These are phyloP conservation scores for Drosophila kikkawai DNA, from an alignment of 1,140 invertebrate species.

Conservation along the genomic window DNA sequence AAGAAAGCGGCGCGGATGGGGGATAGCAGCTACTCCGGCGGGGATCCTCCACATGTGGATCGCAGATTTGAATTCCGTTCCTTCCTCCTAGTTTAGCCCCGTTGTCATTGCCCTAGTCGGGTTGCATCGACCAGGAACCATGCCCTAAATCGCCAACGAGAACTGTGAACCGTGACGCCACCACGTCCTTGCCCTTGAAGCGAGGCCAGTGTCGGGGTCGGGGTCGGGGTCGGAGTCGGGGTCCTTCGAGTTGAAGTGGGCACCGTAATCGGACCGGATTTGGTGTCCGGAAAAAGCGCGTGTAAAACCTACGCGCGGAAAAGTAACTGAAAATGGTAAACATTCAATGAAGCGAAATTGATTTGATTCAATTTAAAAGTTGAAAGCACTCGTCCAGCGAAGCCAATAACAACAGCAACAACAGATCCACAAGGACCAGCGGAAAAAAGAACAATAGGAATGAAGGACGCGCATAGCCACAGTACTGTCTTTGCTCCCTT, in stretches of 20 bases:
- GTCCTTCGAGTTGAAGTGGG: constrained; percentile 18
- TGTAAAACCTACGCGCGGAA: constrained; percentile 16
- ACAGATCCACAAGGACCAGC: background rate
- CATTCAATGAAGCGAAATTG: constrained; percentile 77
- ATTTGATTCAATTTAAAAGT: constrained; percentile 78
- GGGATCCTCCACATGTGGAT: constrained; percentile 20
- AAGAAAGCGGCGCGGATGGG: constrained; percentile 44
- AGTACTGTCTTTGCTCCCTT: background rate
- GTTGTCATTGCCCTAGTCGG: background rate
- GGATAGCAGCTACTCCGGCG: background rate
- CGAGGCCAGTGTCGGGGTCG: background rate
- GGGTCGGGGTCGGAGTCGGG: background rate
- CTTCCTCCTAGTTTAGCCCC: constrained; percentile 7
- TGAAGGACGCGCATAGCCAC: background rate
- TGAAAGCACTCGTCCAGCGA: constrained; percentile 39
- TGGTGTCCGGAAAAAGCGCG: constrained; percentile 37
- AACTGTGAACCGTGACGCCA: constrained; percentile 31
- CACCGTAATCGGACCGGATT: background rate
- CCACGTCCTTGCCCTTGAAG: constrained; percentile 36
- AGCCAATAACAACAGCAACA: constrained; percentile 21
- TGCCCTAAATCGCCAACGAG: background rate
- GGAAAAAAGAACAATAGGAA: constrained; percentile 8
- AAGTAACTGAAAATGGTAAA: constrained; percentile 67
- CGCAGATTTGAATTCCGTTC: background rate
- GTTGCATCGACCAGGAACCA: constrained; percentile 1